These are phyloP conservation scores for human DNA, from an alignment of 2,113 vertebrate genomes.

Conservation along the genomic window DNA sequence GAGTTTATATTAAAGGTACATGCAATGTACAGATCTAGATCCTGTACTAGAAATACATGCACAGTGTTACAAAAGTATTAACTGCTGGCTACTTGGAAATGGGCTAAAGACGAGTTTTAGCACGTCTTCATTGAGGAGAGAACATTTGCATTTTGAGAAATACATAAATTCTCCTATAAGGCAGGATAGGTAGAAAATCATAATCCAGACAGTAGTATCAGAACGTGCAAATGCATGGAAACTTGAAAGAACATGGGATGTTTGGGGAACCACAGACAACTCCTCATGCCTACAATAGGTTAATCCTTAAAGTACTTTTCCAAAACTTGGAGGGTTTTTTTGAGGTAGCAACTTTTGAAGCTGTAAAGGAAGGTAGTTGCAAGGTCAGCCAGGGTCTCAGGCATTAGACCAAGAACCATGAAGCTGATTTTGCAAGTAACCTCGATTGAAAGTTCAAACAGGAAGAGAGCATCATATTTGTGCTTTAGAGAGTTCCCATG, in stretches of 20 bases:
- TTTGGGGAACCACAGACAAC: not conserved
- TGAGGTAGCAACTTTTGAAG: not conserved
- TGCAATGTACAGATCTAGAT: not conserved
- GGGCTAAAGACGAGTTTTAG: not conserved
- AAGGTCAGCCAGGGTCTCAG: not conserved
- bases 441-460: not conserved
- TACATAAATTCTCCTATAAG: not conserved
- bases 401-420: not conserved
- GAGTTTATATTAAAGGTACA: not conserved
- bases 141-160: not conserved
- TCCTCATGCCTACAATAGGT: not conserved
- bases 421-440: not conserved
- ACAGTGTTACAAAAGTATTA: not conserved
- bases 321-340: not conserved
- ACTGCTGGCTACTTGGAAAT: not conserved
- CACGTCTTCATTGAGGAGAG: not conserved
- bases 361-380: not conserved
- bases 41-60: not conserved
- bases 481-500: not conserved
- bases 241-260: not conserved
- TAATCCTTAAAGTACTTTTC: not conserved
- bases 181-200: not conserved
- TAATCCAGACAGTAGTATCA: not conserved
- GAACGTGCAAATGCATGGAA: not conserved
- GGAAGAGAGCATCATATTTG: not conserved